Conservation (phyloP, 92 coral and sea anemone species). For the Desmophyllum pertusum region DNA sequence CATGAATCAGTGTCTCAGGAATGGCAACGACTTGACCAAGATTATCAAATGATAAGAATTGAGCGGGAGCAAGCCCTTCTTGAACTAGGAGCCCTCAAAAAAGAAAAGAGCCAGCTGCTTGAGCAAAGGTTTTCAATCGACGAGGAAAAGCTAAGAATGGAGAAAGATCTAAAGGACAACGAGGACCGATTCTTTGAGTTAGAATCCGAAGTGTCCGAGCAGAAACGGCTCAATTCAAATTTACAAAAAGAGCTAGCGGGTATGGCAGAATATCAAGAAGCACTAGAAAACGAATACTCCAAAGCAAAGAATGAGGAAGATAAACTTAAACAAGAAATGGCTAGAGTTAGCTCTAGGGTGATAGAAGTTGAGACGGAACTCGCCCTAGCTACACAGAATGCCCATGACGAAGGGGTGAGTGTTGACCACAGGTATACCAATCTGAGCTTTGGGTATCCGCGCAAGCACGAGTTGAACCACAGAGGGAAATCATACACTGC, state of each 20-base stretch:
- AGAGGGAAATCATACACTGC: constrained; percentile 18
- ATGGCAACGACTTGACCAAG: constrained; percentile 39
- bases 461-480: constrained; percentile 4
- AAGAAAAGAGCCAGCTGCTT: constrained; percentile 39
- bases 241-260: constrained; percentile 66
- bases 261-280: constrained; percentile 81
- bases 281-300: constrained; percentile 69
- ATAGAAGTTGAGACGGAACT: constrained; percentile 46
- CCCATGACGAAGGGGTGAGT: neutral
- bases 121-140: constrained; percentile 48
- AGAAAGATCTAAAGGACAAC: constrained; percentile 45
- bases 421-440: neutral
- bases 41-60: constrained; percentile 26
- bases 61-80: constrained; percentile 43
- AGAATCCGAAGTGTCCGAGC: constrained; percentile 51
- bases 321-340: constrained; percentile 44
- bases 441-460: constrained; percentile 10
- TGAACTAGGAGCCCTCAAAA: constrained; percentile 44
- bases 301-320: constrained; percentile 61
- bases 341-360: constrained; percentile 29
- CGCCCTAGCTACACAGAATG: constrained; percentile 8
- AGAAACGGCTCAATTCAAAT: constrained; percentile 52
- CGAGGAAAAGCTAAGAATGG: constrained; percentile 45
- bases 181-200: constrained; percentile 41
- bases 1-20: constrained; percentile 18